Percentiles rank a stretch among this genome's conserved stretches.
Evolutionary conservation across 2,113 vertebrate species (phyloP).

Genomic region (Accipiter virgatus): DNA sequence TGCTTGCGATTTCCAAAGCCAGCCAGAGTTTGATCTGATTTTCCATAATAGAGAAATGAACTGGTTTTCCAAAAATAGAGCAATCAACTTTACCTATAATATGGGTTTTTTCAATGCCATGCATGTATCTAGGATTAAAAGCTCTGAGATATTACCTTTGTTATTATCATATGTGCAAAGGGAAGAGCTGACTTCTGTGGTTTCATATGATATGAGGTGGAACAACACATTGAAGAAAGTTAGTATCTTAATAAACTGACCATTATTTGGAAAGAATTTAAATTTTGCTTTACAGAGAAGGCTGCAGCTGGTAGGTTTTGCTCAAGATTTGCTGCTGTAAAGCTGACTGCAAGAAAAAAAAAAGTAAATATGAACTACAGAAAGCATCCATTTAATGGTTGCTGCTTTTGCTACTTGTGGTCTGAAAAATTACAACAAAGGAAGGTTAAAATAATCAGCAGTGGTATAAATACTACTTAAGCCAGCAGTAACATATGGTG

Average conservation of each 20-base stretch:
- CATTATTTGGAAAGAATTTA: neutral
- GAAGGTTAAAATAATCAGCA: conserved; percentile 21
- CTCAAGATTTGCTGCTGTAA: neutral
- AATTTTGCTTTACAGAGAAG: neutral
- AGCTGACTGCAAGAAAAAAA: neutral
- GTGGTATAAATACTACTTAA: neutral
- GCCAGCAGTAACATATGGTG: neutral
- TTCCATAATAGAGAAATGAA: neutral
- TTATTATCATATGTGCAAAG: neutral
- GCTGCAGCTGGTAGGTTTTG: neutral
- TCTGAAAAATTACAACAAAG: conserved; percentile 33
- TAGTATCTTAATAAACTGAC: neutral
- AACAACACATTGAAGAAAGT: neutral
- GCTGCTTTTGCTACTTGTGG: neutral
- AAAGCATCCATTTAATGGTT: neutral
- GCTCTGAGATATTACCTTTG: neutral
- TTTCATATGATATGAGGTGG: neutral
- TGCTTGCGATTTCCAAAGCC: neutral
- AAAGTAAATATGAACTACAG: neutral
- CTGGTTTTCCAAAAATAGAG: neutral
- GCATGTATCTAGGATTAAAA: neutral
- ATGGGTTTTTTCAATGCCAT: neutral
- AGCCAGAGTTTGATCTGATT: neutral
- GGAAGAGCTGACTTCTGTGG: neutral
- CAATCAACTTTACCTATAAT: neutral